Conservation (phyloP, 1,140 invertebrate species). For the Papilio helenus region DNA sequence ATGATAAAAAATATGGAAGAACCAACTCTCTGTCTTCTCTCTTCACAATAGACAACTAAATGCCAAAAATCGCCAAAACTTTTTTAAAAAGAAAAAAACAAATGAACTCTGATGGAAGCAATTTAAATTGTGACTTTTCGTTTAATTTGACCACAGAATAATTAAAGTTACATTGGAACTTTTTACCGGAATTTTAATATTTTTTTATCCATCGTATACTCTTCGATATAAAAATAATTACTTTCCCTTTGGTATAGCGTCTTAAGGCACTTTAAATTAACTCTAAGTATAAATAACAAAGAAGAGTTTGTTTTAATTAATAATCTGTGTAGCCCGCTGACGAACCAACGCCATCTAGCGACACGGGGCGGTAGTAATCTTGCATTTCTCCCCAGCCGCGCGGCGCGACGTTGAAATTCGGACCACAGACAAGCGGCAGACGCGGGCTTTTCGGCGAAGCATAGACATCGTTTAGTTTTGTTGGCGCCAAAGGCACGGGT, state of each 20-base stretch:
- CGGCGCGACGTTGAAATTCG: conserved; percentile 92
- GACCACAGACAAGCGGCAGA: conserved; percentile 70
- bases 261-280: conserved; percentile 27
- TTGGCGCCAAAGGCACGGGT: conserved; percentile 76
- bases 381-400: conserved; percentile 88
- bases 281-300: conserved; percentile 11
- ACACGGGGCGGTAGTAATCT: conserved; percentile 87
- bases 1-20: neutral
- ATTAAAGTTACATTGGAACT: neutral
- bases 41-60: neutral
- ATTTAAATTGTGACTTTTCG: neutral
- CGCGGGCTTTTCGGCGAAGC: conserved; percentile 72
- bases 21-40: neutral
- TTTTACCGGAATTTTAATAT: neutral
- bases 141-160: neutral
- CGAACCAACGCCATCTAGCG: conserved; percentile 84
- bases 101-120: neutral
- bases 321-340: conserved; percentile 85
- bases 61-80: neutral
- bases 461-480: conserved; percentile 77
- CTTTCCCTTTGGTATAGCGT: conserved; percentile 22
- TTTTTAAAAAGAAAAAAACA: neutral
- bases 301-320: conserved; percentile 47
- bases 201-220: conserved; percentile 24
- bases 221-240: conserved; percentile 26